These are phyloP conservation scores for Luidia sarsii DNA, from an alignment of 53 echinoderm and acorn worm genomes.

Conservation along the genomic window DNA sequence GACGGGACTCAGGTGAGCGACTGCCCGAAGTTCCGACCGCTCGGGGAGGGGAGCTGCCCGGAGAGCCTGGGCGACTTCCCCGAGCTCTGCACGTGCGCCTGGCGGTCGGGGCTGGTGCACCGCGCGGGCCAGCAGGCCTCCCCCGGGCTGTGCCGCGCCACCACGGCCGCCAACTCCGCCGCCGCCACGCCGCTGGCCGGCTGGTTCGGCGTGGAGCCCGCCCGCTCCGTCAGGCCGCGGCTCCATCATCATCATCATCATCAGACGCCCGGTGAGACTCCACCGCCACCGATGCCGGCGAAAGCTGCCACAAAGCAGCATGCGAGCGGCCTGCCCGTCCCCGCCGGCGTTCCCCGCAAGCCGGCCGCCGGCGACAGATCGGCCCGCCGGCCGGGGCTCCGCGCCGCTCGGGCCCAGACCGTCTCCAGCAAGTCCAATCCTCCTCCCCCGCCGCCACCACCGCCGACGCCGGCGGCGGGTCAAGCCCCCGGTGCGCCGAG, in stretches of 20 bases:
- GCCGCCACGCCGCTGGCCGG: conserved; percentile 13
- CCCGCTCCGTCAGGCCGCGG: neutral
- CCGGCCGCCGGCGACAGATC: too few relatives aligned
- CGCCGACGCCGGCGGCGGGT: too few relatives aligned
- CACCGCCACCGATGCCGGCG: too few relatives aligned
- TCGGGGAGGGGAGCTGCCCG: neutral
- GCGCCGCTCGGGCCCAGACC: too few relatives aligned
- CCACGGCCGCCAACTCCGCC: neutral
- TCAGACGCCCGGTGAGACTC: too few relatives aligned
- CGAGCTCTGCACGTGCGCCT: conserved; percentile 20
- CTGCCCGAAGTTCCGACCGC: neutral
- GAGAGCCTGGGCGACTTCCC: neutral
- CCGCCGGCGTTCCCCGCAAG: neutral
- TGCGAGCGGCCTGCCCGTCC: too few relatives aligned
- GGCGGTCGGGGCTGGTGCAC: conserved; percentile 29
- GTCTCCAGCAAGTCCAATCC: too few relatives aligned
- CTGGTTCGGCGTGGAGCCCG: conserved; percentile 10
- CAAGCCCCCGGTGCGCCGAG: neutral
- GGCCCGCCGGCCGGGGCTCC: too few relatives aligned
- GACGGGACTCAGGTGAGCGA: neutral
- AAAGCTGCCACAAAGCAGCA: too few relatives aligned
- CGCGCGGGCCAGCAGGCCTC: neutral
- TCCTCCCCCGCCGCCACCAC: too few relatives aligned
- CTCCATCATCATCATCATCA: neutral
- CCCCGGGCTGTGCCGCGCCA: neutral